phyloP scores from a whole-genome alignment of 1,140 invertebrate genomes.

The Aphaenogaster floridana region DNA sequence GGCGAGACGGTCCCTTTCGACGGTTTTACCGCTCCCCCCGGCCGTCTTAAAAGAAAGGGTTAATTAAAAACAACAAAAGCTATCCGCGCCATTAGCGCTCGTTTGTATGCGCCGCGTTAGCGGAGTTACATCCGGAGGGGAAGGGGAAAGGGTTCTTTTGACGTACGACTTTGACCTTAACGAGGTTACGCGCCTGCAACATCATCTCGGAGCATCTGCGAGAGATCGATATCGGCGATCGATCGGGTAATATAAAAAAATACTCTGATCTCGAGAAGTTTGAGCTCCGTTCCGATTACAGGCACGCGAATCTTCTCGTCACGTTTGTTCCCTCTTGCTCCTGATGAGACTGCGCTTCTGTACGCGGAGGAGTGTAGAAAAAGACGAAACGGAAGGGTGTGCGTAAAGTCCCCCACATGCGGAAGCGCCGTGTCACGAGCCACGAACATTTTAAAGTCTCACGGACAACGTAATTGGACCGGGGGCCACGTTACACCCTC shows the following conservation, averaged over 20 bases:
- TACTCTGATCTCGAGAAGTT: background rate
- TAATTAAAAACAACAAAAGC: slow-evolving; percentile 88
- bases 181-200: slow-evolving; percentile 68
- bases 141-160: slow-evolving; percentile 64
- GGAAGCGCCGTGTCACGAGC: slow-evolving; percentile 68
- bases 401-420: slow-evolving; percentile 35
- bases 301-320: background rate
- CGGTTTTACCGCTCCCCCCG: slow-evolving; percentile 80
- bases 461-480: slow-evolving; percentile 71
- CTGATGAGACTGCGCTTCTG: slow-evolving; percentile 46
- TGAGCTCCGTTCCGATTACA: background rate
- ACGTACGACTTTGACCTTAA: slow-evolving; percentile 75
- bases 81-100: slow-evolving; percentile 86
- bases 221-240: slow-evolving; percentile 30
- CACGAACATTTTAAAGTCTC: slow-evolving; percentile 70
- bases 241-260: slow-evolving; percentile 6
- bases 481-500: slow-evolving; percentile 64
- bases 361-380: background rate
- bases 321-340: background rate
- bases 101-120: slow-evolving; percentile 86
- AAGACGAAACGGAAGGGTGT: slow-evolving; percentile 1
- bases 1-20: slow-evolving; percentile 70
- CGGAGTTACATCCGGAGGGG: slow-evolving; percentile 77
- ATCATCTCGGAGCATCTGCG: slow-evolving; percentile 21
- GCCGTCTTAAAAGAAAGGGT: slow-evolving; percentile 87